Conservation (phyloP, 2,888 invertebrate species). For the Thymelicus lineola region DNA sequence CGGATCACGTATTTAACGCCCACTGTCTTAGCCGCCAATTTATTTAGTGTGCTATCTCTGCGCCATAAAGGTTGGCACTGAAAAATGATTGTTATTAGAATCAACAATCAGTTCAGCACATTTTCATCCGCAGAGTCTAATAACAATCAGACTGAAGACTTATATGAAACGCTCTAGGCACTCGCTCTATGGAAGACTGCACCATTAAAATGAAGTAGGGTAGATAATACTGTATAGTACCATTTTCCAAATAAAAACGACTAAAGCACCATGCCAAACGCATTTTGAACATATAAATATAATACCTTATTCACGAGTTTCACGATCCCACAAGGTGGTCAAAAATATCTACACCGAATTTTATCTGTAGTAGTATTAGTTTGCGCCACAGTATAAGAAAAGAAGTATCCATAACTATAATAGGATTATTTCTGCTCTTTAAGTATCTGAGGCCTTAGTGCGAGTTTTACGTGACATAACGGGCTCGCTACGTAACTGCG, state of each 20-base stretch:
- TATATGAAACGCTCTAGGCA: constrained; percentile 51
- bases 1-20: not conserved
- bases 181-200: constrained; percentile 77
- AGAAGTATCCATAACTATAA: constrained; percentile 19
- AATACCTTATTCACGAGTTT: constrained; percentile 40
- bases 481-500: too few relatives aligned
- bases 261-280: constrained; percentile 78
- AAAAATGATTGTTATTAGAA: not conserved
- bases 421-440: constrained; percentile 23
- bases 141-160: constrained; percentile 17
- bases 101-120: not conserved
- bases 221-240: constrained; percentile 76
- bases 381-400: constrained; percentile 35
- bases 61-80: not conserved
- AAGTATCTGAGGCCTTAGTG: too few relatives aligned
- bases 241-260: constrained; percentile 70
- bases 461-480: too few relatives aligned
- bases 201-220: constrained; percentile 66
- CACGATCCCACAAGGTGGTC: constrained; percentile 49
- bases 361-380: constrained; percentile 42
- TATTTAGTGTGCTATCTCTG: not conserved
- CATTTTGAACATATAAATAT: constrained; percentile 65
- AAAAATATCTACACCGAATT: constrained; percentile 47
- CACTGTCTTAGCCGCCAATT: not conserved
- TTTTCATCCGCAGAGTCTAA: constrained; percentile 10